Percentiles rank a stretch among this genome's conserved stretches.
These are phyloP conservation scores for Channa striata DNA, from an alignment of 2,797 vertebrate genomes.

Conservation along the genomic window DNA sequence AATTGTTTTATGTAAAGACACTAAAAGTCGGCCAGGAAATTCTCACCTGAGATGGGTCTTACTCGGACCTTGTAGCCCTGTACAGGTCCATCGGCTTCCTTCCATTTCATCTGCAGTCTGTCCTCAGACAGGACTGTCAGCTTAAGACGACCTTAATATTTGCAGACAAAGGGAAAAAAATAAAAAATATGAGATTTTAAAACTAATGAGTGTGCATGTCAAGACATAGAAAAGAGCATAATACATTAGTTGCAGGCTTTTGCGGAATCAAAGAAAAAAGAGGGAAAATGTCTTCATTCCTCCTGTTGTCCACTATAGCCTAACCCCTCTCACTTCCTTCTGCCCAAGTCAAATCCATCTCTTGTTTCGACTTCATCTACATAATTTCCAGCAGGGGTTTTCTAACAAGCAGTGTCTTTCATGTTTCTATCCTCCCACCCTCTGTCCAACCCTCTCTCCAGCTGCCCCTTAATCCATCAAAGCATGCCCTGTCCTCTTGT, in stretches of 20 bases:
- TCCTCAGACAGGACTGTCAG: constrained; percentile 92
- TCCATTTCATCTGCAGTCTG: constrained; percentile 96
- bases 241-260: constrained; percentile 27
- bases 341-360: constrained; percentile 66
- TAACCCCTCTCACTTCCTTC: constrained; percentile 58
- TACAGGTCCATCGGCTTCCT: constrained; percentile 86
- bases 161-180: constrained; percentile 9
- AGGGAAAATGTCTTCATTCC: constrained; percentile 47
- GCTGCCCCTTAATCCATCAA: constrained; percentile 77
- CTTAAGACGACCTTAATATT: constrained; percentile 83
- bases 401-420: constrained; percentile 82
- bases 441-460: constrained; percentile 63
- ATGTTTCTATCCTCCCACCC: constrained; percentile 56
- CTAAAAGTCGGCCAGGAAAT: not conserved
- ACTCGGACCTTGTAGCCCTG: constrained; percentile 93
- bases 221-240: constrained; percentile 19
- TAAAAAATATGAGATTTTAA: constrained; percentile 2
- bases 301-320: constrained; percentile 31
- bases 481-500: constrained; percentile 80
- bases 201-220: no score
- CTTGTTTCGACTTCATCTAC: constrained; percentile 73
- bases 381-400: constrained; percentile 74
- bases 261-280: constrained; percentile 71
- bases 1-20: not conserved
- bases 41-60: constrained; percentile 91